These are phyloP conservation scores for Sinotaia quadrata DNA, from an alignment of 2,888 invertebrate species.

Conservation along the genomic window DNA sequence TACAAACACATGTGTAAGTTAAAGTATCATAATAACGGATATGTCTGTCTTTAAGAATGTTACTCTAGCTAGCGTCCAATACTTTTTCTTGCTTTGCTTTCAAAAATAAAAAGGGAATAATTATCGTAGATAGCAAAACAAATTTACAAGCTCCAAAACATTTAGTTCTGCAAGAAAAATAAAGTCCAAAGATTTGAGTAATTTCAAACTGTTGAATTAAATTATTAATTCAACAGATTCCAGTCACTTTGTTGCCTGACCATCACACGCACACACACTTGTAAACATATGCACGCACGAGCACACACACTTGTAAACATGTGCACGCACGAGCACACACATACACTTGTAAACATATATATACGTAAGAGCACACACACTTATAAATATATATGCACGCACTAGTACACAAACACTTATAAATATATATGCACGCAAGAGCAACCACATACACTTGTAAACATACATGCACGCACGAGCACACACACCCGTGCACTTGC, in stretches of 20 bases:
- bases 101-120: too few relatives aligned
- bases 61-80: too few relatives aligned
- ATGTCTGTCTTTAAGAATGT: too few relatives aligned
- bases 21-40: too few relatives aligned
- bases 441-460: constrained; percentile 8
- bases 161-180: too few relatives aligned
- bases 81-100: too few relatives aligned
- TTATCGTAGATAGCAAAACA: too few relatives aligned
- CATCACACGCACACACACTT: not conserved
- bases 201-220: too few relatives aligned
- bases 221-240: too few relatives aligned
- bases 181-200: too few relatives aligned
- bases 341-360: constrained; percentile 1
- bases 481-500: not conserved
- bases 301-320: not conserved
- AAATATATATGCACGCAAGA: not conserved
- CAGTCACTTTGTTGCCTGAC: not conserved
- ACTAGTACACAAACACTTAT: not conserved
- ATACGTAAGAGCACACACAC: constrained; percentile 4
- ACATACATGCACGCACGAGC: constrained; percentile 11
- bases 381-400: not conserved
- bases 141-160: too few relatives aligned
- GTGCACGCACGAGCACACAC: not conserved
- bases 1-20: too few relatives aligned
- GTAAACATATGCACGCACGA: not conserved